Evolutionary conservation across 2,888 invertebrate genomes (phyloP).

Genomic region (Nowickia ferox): DNA sequence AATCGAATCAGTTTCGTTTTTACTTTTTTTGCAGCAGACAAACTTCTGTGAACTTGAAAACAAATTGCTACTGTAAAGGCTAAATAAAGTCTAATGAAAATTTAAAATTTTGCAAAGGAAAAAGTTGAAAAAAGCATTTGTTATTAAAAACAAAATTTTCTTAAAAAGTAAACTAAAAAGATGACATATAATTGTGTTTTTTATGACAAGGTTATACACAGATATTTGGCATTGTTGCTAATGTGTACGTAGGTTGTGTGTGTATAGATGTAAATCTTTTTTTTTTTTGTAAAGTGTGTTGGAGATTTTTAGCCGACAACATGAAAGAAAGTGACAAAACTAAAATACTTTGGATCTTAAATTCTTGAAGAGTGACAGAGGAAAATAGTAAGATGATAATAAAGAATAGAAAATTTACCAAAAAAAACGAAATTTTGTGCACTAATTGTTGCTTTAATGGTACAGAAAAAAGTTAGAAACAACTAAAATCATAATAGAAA

Average conservation of each 20-base stretch:
- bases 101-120: slow-evolving; percentile 2
- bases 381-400: slow-evolving; percentile 8
- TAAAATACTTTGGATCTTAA: slow-evolving; percentile 9
- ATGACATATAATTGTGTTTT: slow-evolving; percentile 37
- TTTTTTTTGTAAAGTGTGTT: slow-evolving; percentile 43
- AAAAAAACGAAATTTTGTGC: slow-evolving; percentile 50
- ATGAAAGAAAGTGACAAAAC: slow-evolving; percentile 65
- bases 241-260: slow-evolving; percentile 51
- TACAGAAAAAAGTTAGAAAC: neutral
- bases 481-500: neutral
- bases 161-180: slow-evolving; percentile 26
- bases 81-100: neutral
- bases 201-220: slow-evolving; percentile 69
- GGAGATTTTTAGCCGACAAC: slow-evolving; percentile 71
- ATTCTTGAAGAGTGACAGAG: slow-evolving; percentile 41
- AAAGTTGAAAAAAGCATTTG: slow-evolving; percentile 18
- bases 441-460: slow-evolving; percentile 60
- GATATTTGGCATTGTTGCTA: slow-evolving; percentile 69
- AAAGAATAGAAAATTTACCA: slow-evolving; percentile 45
- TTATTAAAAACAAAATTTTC: slow-evolving; percentile 1
- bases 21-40: slow-evolving; percentile 59
- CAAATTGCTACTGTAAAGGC: slow-evolving; percentile 33
- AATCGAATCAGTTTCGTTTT: slow-evolving; percentile 56
- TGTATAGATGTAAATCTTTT: slow-evolving; percentile 32
- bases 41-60: slow-evolving; percentile 69